A percentile compares a stretch with the other conserved stretches of the same genome.
Evolutionary conservation across 2,888 invertebrate genomes (phyloP).

Genomic region (Pheosia gnoma): DNA sequence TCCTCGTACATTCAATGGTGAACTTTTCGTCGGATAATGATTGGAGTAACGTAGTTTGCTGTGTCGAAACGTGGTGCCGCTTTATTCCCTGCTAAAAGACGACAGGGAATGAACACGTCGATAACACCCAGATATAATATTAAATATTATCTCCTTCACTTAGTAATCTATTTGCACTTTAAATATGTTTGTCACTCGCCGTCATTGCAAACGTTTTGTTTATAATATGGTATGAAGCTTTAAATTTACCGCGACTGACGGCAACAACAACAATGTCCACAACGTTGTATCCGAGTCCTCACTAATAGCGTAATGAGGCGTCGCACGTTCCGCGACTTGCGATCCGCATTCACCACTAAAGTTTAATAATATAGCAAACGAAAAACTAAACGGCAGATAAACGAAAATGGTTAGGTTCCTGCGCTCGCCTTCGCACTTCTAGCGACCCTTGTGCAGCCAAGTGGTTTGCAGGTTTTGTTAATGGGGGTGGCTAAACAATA

Average conservation of each 20-base stretch:
- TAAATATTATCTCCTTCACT: slow-evolving; percentile 24
- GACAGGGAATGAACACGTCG: slow-evolving; percentile 19
- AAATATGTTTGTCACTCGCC: slow-evolving; percentile 20
- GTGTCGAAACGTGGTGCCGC: slow-evolving; percentile 80
- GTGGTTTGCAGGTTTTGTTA: slow-evolving; percentile 66
- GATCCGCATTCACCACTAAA: slow-evolving; percentile 45
- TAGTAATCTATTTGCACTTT: slow-evolving; percentile 26
- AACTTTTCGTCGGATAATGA: slow-evolving; percentile 66
- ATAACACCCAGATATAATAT: neutral
- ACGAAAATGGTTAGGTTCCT: slow-evolving; percentile 45
- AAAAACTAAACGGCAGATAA: slow-evolving; percentile 36
- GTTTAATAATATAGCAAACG: slow-evolving; percentile 36
- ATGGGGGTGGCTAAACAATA: slow-evolving; percentile 74
- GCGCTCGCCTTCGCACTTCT: slow-evolving; percentile 47
- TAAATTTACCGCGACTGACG: slow-evolving; percentile 45
- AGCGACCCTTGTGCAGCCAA: slow-evolving; percentile 63
- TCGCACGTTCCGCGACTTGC: slow-evolving; percentile 43
- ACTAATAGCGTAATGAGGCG: slow-evolving; percentile 43
- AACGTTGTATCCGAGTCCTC: slow-evolving; percentile 41
- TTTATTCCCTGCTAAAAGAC: slow-evolving; percentile 43
- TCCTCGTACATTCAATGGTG: slow-evolving; percentile 67
- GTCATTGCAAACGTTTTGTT: slow-evolving; percentile 10
- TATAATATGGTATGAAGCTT: slow-evolving; percentile 25
- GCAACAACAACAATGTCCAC: slow-evolving; percentile 55
- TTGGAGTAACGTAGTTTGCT: slow-evolving; percentile 78